Conservation (phyloP, 2,888 invertebrate genomes). For the Drosophila paracracens region DNA sequence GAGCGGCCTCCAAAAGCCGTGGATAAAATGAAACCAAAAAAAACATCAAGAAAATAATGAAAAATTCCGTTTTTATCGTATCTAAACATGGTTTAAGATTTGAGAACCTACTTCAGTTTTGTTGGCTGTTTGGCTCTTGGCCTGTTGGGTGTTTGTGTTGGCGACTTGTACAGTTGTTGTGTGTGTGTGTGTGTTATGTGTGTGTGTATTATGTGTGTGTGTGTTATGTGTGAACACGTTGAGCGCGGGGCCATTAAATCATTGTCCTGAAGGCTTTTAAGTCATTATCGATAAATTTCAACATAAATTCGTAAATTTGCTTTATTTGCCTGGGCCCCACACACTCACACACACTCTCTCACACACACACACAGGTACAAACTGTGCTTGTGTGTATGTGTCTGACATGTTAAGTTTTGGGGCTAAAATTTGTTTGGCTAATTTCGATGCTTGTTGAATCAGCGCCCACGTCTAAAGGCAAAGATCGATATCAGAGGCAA, state of each 20-base stretch:
- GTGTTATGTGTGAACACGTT: conserved; percentile 64
- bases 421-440: conserved; percentile 71
- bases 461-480: conserved; percentile 32
- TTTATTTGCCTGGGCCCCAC: conserved; percentile 72
- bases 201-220: conserved; percentile 26
- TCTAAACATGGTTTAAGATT: conserved; percentile 78
- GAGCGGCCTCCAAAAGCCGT: conserved; percentile 36
- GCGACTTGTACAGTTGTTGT: conserved; percentile 26
- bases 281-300: conserved; percentile 85
- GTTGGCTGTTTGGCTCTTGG: conserved; percentile 37
- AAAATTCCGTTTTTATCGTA: conserved; percentile 74
- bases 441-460: conserved; percentile 53
- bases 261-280: conserved; percentile 85
- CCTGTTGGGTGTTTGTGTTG: conserved; percentile 43
- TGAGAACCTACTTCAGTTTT: conserved; percentile 73
- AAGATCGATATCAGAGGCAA: conserved; percentile 42
- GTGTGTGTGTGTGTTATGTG: conserved; percentile 27
- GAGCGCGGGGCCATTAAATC: conserved; percentile 82
- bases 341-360: conserved; percentile 30
- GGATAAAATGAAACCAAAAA: conserved; percentile 16
- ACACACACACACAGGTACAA: conserved; percentile 3
- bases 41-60: conserved; percentile 52
- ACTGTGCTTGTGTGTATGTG: conserved; percentile 18
- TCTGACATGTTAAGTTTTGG: conserved; percentile 47
- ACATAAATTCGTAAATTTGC: conserved; percentile 84